Evolutionary conservation across 2,113 vertebrate genomes (phyloP).

Genomic region (Vimba vimba): DNA sequence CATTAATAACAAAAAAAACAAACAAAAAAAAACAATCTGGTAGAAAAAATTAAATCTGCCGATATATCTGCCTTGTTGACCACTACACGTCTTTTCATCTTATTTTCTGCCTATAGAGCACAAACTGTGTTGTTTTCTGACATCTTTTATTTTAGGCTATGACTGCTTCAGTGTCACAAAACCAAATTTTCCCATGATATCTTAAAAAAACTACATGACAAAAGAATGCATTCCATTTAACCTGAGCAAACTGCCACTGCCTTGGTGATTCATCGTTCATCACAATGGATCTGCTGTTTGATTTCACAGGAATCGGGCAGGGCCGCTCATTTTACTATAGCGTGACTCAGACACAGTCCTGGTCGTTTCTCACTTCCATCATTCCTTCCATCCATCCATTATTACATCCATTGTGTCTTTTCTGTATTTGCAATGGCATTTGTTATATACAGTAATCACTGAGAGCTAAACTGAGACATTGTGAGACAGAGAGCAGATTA

Average conservation of each 20-base stretch:
- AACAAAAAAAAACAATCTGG: too few relatives aligned
- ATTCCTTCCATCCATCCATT: constrained; percentile 55
- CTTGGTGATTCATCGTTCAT: constrained; percentile 86
- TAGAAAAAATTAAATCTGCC: too few relatives aligned
- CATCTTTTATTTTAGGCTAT: constrained; percentile 17
- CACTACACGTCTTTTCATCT: background rate
- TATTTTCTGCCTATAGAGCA: background rate
- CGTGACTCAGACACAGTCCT: constrained; percentile 62
- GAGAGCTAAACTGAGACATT: background rate
- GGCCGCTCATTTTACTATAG: constrained; percentile 66
- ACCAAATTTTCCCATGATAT: constrained; percentile 70
- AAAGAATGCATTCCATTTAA: constrained; percentile 73
- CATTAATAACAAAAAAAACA: too few relatives aligned
- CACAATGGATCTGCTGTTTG: constrained; percentile 80
- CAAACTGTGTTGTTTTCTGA: background rate
- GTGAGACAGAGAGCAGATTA: background rate
- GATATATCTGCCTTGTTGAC: too few relatives aligned
- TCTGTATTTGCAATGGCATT: constrained; percentile 24
- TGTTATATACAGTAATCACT: background rate
- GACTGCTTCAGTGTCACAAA: constrained; percentile 67
- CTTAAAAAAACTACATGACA: constrained; percentile 70
- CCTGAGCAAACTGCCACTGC: constrained; percentile 71
- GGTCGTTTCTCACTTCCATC: background rate
- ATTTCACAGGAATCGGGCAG: constrained; percentile 79
- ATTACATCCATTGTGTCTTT: background rate